Evolutionary conservation across 2,888 invertebrate genomes (phyloP).

Genomic region (Danaus chrysippus): DNA sequence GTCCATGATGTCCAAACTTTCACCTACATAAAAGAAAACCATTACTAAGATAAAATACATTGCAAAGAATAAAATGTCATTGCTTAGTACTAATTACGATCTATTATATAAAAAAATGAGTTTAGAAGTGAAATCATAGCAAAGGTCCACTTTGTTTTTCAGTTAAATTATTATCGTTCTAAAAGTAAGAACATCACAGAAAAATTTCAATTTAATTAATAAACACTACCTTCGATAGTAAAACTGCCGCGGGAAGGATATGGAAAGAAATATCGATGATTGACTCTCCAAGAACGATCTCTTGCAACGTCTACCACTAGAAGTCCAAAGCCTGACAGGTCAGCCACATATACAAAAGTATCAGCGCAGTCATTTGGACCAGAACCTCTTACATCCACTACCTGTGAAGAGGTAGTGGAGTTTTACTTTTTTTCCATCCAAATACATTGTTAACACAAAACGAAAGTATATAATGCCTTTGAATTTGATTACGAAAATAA

Average conservation of each 20-base stretch:
- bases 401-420: constrained; percentile 41
- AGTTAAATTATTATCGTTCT: no score
- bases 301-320: constrained; percentile 81
- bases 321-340: constrained; percentile 81
- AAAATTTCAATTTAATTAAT: neutral
- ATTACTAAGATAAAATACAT: no score
- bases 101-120: no score
- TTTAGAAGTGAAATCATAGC: no score
- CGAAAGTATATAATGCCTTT: no score
- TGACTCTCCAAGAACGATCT: constrained; percentile 80
- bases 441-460: no score
- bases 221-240: constrained; percentile 73
- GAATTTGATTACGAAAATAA: no score
- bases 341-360: constrained; percentile 84
- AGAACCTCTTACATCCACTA: constrained; percentile 79
- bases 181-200: no score
- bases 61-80: no score
- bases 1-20: constrained; percentile 85
- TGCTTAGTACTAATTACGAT: no score
- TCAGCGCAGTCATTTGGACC: constrained; percentile 71
- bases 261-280: constrained; percentile 82
- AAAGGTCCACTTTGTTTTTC: no score
- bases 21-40: constrained; percentile 55
- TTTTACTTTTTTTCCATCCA: no score
- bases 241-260: constrained; percentile 81